These are phyloP conservation scores for Drosophila diplacantha DNA, from an alignment of 2,888 invertebrate genomes.

Conservation along the genomic window DNA sequence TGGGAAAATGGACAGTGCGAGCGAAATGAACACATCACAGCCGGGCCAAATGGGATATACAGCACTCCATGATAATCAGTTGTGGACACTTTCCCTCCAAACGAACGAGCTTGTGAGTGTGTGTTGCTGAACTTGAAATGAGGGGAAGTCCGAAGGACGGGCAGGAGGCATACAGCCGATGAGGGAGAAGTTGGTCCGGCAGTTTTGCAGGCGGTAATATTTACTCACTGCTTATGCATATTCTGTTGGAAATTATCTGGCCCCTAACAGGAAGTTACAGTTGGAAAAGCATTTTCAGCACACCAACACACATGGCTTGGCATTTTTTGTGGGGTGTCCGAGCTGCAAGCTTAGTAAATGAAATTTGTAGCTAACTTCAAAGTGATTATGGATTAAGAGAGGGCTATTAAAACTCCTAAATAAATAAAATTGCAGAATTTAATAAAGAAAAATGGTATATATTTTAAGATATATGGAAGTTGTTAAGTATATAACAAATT, in stretches of 20 bases:
- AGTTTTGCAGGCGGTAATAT: slow-evolving; percentile 33
- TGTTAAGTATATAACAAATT: not conserved
- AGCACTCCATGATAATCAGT: slow-evolving; percentile 43
- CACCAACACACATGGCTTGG: not conserved
- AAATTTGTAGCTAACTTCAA: slow-evolving; percentile 7
- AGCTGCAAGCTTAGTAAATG: not conserved
- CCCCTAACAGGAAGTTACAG: slow-evolving; percentile 25
- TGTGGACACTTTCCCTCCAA: slow-evolving; percentile 36
- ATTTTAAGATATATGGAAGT: too few species aligned
- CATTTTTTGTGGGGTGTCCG: slow-evolving; percentile 2
- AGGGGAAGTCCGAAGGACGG: not conserved
- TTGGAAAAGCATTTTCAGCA: slow-evolving; percentile 12
- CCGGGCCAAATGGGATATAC: slow-evolving; percentile 37
- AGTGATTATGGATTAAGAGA: not conserved
- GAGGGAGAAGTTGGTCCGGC: slow-evolving; percentile 19
- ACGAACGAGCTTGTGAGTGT: not conserved
- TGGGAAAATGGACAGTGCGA: slow-evolving; percentile 1
- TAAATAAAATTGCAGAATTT: not conserved
- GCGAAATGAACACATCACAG: slow-evolving; percentile 42
- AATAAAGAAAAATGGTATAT: too few species aligned
- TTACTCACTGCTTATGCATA: slow-evolving; percentile 38
- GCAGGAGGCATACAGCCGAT: not conserved
- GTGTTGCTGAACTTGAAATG: slow-evolving; percentile 13
- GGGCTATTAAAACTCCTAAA: not conserved
- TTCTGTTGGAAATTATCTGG: slow-evolving; percentile 30